Evolutionary conservation across 2,888 invertebrate genomes (phyloP), one percentile per base, ranked within the genome.

Genomic region (Glyphotaelius pellucidus): DNA sequence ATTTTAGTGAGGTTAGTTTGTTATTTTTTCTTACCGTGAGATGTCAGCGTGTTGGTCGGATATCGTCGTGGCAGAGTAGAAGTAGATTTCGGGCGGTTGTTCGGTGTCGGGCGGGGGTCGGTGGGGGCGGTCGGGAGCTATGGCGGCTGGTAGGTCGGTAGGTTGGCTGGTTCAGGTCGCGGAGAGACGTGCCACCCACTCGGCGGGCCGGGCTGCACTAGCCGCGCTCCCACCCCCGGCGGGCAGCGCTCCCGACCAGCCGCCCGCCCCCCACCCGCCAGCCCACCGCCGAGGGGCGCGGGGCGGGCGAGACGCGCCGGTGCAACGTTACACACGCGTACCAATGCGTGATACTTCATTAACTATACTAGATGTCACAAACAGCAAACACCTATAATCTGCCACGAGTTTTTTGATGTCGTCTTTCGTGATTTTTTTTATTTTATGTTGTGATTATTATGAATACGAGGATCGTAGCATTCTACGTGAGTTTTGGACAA

Each of bases 161-260:
- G 94, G 94, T 92, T 93, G 89, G 92, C 91, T 91, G 94, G 94
- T 92, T 93, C 30, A 92, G 88, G 30, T 91, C 94, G 94, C 94
- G 95, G 94, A 84, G 94, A 95, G 95, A 95, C 95, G 95, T 94
- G 94, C 94, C 94, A 94, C 94, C 94, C 94, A 94, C 95, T 95
- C 91, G 93, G 92, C 93, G 91, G 93, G 93, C 89, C 87, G 92
- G 91, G 91, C 88, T 90, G 93, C 93, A 93, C 94, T 93, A 93
- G 93, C 93, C 90, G 94, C 94, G 95, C 95, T 95, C 95, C 95
- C 95, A 95, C 95, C 95, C 95, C 95, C 95, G 95, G 95, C 95
- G 95, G 95, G 95, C 95, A 94, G 95, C 95, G 94, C 94, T 94
- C 94, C 94, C 94, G 94, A 94, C 95, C 94, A 94, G 94, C 94